These are phyloP conservation scores for Fistularia commersonii DNA, from an alignment of 2,797 vertebrate species.

Conservation along the genomic window DNA sequence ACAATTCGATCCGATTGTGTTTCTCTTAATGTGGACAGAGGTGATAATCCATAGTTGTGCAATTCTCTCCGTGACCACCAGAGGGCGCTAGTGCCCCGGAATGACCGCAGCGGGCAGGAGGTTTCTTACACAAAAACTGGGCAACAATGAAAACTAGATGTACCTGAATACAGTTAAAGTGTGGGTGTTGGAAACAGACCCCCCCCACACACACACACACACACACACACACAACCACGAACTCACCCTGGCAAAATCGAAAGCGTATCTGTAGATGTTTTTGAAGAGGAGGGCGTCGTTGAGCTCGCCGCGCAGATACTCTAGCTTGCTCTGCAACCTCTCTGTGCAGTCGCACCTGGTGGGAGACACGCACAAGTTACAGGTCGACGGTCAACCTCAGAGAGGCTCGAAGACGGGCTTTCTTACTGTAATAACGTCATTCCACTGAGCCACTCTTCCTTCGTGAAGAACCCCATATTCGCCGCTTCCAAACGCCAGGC, in stretches of 20 bases:
- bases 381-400: too few relatives aligned
- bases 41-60: too few relatives aligned
- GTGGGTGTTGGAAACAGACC: too few relatives aligned
- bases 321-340: constrained; percentile 90
- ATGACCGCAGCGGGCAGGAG: too few relatives aligned
- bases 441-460: constrained; percentile 96
- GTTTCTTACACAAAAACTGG: background rate
- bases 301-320: constrained; percentile 87
- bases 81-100: too few relatives aligned
- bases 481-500: constrained; percentile 95
- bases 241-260: constrained; percentile 95
- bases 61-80: too few relatives aligned
- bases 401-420: background rate
- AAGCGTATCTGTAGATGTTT: constrained; percentile 98
- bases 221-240: background rate
- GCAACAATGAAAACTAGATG: too few relatives aligned
- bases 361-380: too few relatives aligned
- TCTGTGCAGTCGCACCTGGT: constrained; percentile 91
- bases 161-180: too few relatives aligned
- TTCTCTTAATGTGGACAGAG: too few relatives aligned
- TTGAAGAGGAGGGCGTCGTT: constrained; percentile 88
- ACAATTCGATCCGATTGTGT: too few relatives aligned
- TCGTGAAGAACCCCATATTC: constrained; percentile 98
- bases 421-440: constrained; percentile 96
- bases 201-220: too few relatives aligned